Conservation (phyloP, 2,113 vertebrate genomes). For the Dicrurus megarhynchus region DNA sequence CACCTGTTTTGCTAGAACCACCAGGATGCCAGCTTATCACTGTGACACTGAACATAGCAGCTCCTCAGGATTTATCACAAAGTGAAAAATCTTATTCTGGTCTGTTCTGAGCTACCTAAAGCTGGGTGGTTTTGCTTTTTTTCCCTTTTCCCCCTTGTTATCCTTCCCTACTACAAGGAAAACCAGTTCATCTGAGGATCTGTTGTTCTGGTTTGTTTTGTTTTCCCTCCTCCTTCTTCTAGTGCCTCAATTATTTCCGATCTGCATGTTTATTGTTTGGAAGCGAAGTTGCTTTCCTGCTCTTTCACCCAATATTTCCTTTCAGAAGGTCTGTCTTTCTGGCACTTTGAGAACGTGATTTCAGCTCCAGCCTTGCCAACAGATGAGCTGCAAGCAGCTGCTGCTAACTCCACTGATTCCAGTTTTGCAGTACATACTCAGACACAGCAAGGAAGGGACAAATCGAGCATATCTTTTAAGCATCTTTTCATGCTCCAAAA, state of each 20-base stretch:
- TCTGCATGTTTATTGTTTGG: slow-evolving; percentile 42
- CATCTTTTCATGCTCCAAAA: neutral
- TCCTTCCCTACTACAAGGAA: neutral
- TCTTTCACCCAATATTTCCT: slow-evolving; percentile 35
- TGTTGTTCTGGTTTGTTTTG: slow-evolving; percentile 1
- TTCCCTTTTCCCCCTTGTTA: neutral
- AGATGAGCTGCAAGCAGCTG: slow-evolving; percentile 58
- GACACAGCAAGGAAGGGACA: neutral
- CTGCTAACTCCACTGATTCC: neutral
- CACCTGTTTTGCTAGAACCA: neutral
- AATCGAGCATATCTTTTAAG: neutral
- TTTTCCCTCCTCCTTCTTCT: slow-evolving; percentile 30
- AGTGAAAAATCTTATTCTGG: neutral
- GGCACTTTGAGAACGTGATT: slow-evolving; percentile 59
- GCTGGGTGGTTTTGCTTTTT: neutral
- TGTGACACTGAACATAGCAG: neutral
- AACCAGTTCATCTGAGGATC: neutral
- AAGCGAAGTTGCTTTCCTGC: slow-evolving; percentile 32
- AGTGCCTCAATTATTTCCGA: slow-evolving; percentile 42
- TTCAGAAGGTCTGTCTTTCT: slow-evolving; percentile 52
- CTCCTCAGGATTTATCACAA: neutral
- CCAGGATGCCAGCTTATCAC: neutral
- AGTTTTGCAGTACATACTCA: neutral
- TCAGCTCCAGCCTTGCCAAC: slow-evolving; percentile 18
- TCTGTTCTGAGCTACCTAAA: neutral